These are phyloP conservation scores for Lindbergichthys nudifrons DNA, from an alignment of 2,797 vertebrate species.

Conservation along the genomic window DNA sequence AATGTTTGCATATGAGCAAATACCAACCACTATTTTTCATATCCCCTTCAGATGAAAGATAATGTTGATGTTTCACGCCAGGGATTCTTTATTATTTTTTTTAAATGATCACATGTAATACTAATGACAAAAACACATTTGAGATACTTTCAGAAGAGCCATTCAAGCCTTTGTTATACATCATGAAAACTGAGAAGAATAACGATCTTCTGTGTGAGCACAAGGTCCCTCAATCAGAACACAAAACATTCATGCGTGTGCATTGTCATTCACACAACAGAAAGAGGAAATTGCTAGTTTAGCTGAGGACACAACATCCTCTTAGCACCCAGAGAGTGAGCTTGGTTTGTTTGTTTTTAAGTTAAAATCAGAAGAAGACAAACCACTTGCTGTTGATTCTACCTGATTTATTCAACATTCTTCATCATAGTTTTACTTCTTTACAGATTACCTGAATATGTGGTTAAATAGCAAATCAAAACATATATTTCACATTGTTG, in stretches of 20 bases:
- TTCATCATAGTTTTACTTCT: conserved; percentile 31
- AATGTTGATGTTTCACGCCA: no score
- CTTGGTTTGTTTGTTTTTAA: conserved; percentile 15
- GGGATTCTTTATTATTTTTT: no score
- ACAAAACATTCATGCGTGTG: conserved; percentile 3
- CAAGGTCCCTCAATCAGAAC: conserved; percentile 26
- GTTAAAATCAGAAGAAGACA: conserved; percentile 26
- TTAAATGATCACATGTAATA: neutral
- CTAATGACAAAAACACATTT: neutral
- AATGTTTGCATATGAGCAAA: neutral
- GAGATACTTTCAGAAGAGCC: neutral
- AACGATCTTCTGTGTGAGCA: neutral
- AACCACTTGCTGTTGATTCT: conserved; percentile 18
- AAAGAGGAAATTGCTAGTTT: conserved; percentile 20
- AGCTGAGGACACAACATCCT: conserved; percentile 9
- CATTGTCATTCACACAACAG: conserved; percentile 33
- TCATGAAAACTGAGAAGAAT: conserved; percentile 10
- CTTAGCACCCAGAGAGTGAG: neutral
- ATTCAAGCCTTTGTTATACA: neutral
- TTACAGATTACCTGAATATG: conserved; percentile 16
- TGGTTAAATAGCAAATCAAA: conserved; percentile 37
- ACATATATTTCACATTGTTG: conserved; percentile 9
- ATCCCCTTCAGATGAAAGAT: neutral
- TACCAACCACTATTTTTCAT: neutral
- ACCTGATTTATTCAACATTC: conserved; percentile 22